Evolutionary conservation across 2,113 vertebrate species (phyloP), one percentile per base, ranked within the genome.

Genomic region (Marcusenius ussheri): DNA sequence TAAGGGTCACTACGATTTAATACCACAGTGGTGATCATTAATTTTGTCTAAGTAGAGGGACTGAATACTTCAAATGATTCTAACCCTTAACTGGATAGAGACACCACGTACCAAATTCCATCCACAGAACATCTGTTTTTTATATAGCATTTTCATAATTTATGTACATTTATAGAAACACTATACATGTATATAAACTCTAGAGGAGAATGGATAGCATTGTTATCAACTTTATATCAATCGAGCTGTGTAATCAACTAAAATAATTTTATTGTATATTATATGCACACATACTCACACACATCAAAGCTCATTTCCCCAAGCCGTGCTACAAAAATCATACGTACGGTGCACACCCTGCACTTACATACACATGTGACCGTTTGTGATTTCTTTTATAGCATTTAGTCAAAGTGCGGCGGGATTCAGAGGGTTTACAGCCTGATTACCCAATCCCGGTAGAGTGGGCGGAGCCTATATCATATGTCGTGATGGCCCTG

Each of bases 321-420:
- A 50, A 53, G 87, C 53, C 0, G 39, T 42, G 17, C 51, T 90
- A 77, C 24, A 45, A 27, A 90, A 77, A 49, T 46, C 88, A 49
- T 83, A 27, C n/a, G n/a, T 31, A 11, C 9, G 11, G 89, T 21
- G 74, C 31, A 87, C 62, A 87, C 89, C 89, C 89, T 88, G 62
- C 31, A 90, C 27, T 87, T 87, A 90, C 24, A n/a, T 56, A n/a
- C 39, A 89, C 47, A 66, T 74, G 27, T 74, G 84, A 87, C 83
- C 56, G 9, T 45, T 27, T 50, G 19, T 35, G 89, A 51, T 31
- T 74, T 87, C 45, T 53, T 87, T 87, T 50, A 50, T 24, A 74
- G 17, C 1, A 42, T 15, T 42, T 42, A 80, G 74, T 39, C 74
- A 19, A 6, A 6, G 74, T 42, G 13, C 35, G 1, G 74, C 13